Evolutionary conservation across 2,113 vertebrate species (phyloP).

Genomic region (Tringa solitaria): DNA sequence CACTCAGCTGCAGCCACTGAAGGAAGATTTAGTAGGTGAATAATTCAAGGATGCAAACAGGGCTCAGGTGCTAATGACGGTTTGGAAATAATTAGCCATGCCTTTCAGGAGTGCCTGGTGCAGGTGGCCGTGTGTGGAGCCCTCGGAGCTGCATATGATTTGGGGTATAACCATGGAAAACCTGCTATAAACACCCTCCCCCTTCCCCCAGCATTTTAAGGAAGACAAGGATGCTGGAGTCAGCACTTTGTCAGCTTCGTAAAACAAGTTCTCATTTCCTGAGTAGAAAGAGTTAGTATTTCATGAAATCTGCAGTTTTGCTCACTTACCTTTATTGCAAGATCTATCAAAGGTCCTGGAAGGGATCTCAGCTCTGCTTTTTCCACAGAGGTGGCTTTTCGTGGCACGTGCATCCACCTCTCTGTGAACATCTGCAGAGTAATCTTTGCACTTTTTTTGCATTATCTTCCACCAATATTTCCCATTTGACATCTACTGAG

Average conservation of each 20-base stretch:
- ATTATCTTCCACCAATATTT: accelerated
- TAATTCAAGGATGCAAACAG: neutral
- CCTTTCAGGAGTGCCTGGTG: neutral
- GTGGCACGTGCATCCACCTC: accelerated
- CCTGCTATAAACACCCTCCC: neutral
- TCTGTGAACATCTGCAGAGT: too few relatives aligned
- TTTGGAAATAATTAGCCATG: neutral
- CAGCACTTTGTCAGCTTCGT: neutral
- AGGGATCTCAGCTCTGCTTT: neutral
- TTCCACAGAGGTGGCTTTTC: neutral
- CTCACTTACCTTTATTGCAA: neutral
- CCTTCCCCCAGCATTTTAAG: neutral
- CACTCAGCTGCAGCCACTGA: neutral
- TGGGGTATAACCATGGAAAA: neutral
- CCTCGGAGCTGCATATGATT: neutral
- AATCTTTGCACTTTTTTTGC: neutral
- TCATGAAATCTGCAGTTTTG: neutral
- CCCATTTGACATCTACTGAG: too few relatives aligned
- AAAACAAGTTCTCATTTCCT: neutral
- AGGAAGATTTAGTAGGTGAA: neutral
- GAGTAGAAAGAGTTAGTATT: neutral
- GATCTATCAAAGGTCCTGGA: neutral
- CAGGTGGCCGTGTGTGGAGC: accelerated
- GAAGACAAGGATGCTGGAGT: neutral
- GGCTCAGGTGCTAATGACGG: neutral